Conservation (phyloP, 2,888 invertebrate genomes). For the Carpatolechia fugitivella region DNA sequence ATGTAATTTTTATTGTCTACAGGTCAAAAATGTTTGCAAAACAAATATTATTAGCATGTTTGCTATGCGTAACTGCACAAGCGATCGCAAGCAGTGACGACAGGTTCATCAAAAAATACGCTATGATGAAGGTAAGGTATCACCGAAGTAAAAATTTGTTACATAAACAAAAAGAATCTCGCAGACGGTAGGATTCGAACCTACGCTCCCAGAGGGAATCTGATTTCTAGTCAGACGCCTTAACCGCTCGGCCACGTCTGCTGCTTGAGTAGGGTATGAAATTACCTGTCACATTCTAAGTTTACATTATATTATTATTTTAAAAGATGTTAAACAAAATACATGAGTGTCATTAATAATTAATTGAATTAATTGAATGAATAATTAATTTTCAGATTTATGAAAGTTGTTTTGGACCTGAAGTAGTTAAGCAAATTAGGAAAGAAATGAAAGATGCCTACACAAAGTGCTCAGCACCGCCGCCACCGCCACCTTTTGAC, state of each 20-base stretch:
- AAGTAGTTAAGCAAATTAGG: conserved; percentile 83
- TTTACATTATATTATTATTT: neutral
- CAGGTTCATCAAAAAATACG: conserved; percentile 84
- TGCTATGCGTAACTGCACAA: conserved; percentile 50
- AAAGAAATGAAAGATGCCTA: conserved; percentile 84
- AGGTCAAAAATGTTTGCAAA: conserved; percentile 31
- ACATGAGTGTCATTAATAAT: too few species aligned
- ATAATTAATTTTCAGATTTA: conserved; percentile 75
- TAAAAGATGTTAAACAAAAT: too few species aligned
- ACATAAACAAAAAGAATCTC: conserved; percentile 57
- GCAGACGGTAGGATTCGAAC: conserved; percentile 94
- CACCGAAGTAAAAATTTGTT: neutral
- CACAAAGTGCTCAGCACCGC: conserved; percentile 75
- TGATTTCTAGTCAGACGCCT: conserved; percentile 94
- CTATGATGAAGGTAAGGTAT: conserved; percentile 82
- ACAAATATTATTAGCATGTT: conserved; percentile 31
- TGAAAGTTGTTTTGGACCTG: conserved; percentile 84
- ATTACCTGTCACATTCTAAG: conserved; percentile 19
- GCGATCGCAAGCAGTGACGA: conserved; percentile 81
- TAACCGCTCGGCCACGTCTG: conserved; percentile 93
- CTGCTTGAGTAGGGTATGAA: conserved; percentile 35
- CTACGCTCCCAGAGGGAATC: conserved; percentile 95
- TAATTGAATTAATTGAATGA: too few species aligned
- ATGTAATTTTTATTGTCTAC: neutral
- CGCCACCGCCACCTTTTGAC: conserved; percentile 67